Base-by-base conservation (phyloP, 53 echinoderm and acorn worm genomes). In the Holothuria scabra region DNA sequence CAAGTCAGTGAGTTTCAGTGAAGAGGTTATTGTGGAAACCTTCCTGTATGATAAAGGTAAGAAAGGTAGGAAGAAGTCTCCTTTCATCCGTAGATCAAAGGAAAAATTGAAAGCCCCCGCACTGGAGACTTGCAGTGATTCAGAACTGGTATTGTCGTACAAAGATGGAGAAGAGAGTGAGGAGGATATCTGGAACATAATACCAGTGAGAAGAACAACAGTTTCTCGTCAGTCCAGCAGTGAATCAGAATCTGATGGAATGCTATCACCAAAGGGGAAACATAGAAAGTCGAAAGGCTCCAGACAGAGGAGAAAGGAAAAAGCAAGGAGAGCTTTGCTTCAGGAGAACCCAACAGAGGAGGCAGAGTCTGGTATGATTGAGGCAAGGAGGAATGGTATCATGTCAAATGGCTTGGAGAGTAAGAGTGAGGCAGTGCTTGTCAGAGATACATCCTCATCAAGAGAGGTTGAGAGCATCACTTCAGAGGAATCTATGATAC, bases 1-100 rank as follows among this genome's bases (percentile, higher is more conserved):
- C 74, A 93, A 95, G 86, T 99, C 99, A 13, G 99, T 99, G 46
- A 99, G 99, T 85, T 99, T 99, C 88, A 93, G 92, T 61, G 99
- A 99, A 63, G 91, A 92, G n/a, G 99, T 99, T 3, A 83, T 85
- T 16, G 99, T 99, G 59, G 99, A 93, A 69, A 84, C 86, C 13
- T 89, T 92, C 68, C 56, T 92, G 72, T 87, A 88, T 13, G 61
- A 84, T 31, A 90, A 89, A 37, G 90, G 94, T 25, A 91, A 85
- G 52, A 90, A 74, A 34, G 86, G 86, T 28, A 79, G 89, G 63
- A 80, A 86, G 21, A 82, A 90, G 38, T 79, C 88, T 29, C 92
- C 90, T 0, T 84, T 67, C 62, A 76, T 91, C 55, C 65, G 86
- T 18, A 83, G 93, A 44, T 82, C 84, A 28, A 89, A 90, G 60